Base-by-base conservation (phyloP, 2,797 vertebrate species). In the Acropternis orthonyx region DNA sequence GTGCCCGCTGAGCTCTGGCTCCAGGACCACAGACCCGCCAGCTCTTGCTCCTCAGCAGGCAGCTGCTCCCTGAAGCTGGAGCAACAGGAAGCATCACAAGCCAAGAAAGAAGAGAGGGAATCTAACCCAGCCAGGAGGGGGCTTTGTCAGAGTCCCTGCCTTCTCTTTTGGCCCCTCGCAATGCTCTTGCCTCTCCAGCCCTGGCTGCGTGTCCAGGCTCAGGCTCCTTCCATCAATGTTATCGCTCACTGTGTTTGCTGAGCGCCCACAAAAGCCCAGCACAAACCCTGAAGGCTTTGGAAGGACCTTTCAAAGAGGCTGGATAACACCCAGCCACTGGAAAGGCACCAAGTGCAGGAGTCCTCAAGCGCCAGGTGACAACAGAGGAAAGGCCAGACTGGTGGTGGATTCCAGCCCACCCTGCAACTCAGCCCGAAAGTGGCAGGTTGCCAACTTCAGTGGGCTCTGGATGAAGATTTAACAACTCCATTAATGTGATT, bases 351-450 rank as follows among this genome's bases (percentile, higher is more conserved):
- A 73, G 20, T 0, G 28, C 77, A 49, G 69, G 59, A 68, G 43
- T 7, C 30, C 39, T 19, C 51, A 32, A 24, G 55, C 10, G 34
- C 13, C 24, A 10, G 39, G 24, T 2, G 66, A 16, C 66, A 68
- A 1, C 7, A 59, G 63, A 51, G 58, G 46, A 55, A 56, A 75
- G 26, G 20, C 39, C 43, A 4, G 6, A 10, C 5, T 5, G 68
- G 2, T 49, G 37, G 3, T 54, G 63, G 34, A 6, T 23, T 14
- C 30, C 82, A 91, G 28, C 24, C 4, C 1, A 0, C 3, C n/a
- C 67, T 46, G n/a, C 55, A 27, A 2, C 43, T 51, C 62, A 39
- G 41, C 21, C 66, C 65, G 46, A 32, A n/a, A 0, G 2, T 4
- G 22, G 59, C 36, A 66, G 41, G 32, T 9, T 75, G 14, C 26